Evolutionary conservation across 2,888 invertebrate genomes (phyloP), one percentile per base, ranked within the genome.

Genomic region (Ephialtes manifestator): DNA sequence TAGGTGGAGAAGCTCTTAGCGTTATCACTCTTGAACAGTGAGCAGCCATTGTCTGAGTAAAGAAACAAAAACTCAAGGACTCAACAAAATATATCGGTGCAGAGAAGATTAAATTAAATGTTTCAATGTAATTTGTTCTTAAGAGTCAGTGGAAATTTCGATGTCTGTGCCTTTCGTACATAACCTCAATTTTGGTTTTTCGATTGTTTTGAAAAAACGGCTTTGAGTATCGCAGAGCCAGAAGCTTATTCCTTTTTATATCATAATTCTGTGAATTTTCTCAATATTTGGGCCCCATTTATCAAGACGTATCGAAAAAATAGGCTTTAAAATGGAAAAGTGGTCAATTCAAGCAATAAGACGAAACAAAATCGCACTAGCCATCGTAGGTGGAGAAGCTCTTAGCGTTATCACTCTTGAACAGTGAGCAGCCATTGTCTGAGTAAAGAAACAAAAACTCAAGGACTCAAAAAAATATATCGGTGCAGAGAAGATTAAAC

Each of bases 361-460:
- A 35, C 15, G 39, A 39, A 31, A n/a, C 24, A 55, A 8, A 72
- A 58, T 63, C 18, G 60, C 15, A 31, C 35, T 5, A 31, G n/a
- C n/a, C 13, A 24, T 58, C 28, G 48, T n/a, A 48, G 5, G n/a
- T n/a, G n/a, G 15, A n/a, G 8, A 63, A 35, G 35, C 60, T 63
- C 35, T 63, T 35, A 63, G 60, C 35, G 35, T n/a, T 63, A 63
- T 63, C 60, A 35, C 35, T 18, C 8, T 31, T 15, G 35, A n/a
- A 31, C 35, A 18, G 60, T n/a, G 31, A 18, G 58, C 11, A 28
- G 28, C n/a, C 5, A 28, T 24, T 3, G 13, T 28, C 5, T 53
- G 8, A 53, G 18, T n/a, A n/a, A 20, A 46, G 43, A 18, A 3
- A 24, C n/a, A 13, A 67, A 18, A 46, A n/a, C 18, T 51, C 24